Percentiles rank a stretch among this genome's conserved stretches.
Evolutionary conservation across 2,888 invertebrate genomes (phyloP).

Genomic region (Ephialtes manifestator): DNA sequence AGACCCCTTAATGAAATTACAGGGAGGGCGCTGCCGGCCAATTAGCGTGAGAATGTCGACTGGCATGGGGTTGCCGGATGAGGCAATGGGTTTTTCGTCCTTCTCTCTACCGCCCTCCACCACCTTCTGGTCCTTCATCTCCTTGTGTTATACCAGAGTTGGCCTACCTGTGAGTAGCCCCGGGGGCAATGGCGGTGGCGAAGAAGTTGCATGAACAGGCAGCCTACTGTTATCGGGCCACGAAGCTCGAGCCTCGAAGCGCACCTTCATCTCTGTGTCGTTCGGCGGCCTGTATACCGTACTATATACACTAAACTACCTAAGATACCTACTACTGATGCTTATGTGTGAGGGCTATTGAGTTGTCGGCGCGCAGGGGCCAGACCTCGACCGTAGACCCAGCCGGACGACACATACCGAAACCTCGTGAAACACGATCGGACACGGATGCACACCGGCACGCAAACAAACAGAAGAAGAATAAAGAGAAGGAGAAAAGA

Average conservation of each 20-base stretch:
- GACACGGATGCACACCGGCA: conserved; percentile 84
- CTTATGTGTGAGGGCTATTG: conserved; percentile 77
- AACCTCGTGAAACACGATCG: conserved; percentile 84
- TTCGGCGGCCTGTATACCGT: conserved; percentile 55
- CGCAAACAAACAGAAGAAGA: conserved; percentile 81
- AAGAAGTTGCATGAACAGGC: conserved; percentile 39
- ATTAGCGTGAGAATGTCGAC: conserved; percentile 84
- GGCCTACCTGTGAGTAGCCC: conserved; percentile 78
- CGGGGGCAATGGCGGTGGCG: conserved; percentile 66
- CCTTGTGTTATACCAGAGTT: conserved; percentile 12
- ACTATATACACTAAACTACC: conserved; percentile 55
- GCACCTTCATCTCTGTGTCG: conserved; percentile 72
- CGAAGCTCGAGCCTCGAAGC: conserved; percentile 55
- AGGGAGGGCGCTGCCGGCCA: conserved; percentile 82
- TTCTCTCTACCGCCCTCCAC: conserved; percentile 32
- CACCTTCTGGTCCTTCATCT: conserved; percentile 20
- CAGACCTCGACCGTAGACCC: conserved; percentile 72
- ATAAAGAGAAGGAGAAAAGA: conserved; percentile 47
- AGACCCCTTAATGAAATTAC: conserved; percentile 84
- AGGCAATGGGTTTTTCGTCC: conserved; percentile 35
- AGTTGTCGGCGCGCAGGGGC: conserved; percentile 82
- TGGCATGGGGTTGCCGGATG: conserved; percentile 74
- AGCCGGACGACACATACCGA: conserved; percentile 72
- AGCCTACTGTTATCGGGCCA: conserved; percentile 57
- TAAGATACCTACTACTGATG: conserved; percentile 47